Percentiles rank a stretch among this genome's conserved stretches.
Conservation (phyloP, 2,113 vertebrate genomes). For the Columbina picui region DNA sequence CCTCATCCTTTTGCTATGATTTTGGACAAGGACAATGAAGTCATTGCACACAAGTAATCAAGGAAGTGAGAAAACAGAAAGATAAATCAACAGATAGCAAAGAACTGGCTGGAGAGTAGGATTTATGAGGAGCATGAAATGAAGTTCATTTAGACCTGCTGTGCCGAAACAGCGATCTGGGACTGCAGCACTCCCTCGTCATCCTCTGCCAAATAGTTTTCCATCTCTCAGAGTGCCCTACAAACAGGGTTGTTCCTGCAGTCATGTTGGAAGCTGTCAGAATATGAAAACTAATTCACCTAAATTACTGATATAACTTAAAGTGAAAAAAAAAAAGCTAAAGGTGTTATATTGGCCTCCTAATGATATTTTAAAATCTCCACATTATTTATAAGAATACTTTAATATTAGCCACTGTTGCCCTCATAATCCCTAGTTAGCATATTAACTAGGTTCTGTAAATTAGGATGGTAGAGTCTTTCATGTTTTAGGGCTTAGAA, state of each 20-base stretch:
- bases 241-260: not conserved
- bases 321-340: not conserved
- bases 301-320: not conserved
- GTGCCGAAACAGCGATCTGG: not conserved
- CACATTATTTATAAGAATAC: not conserved
- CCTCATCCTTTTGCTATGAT: not conserved
- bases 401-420: not conserved
- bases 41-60: not conserved
- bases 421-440: not conserved
- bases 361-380: not conserved
- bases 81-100: not conserved
- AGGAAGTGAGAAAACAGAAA: not conserved
- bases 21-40: not conserved
- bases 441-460: not conserved
- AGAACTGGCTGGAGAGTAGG: not conserved
- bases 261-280: not conserved
- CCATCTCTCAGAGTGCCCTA: not conserved
- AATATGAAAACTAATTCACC: not conserved
- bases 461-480: not conserved
- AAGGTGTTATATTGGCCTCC: not conserved
- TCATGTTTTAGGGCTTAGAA: not conserved
- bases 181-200: not conserved
- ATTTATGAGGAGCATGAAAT: slow-evolving; percentile 7
- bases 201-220: not conserved
- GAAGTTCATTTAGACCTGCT: not conserved